phyloP scores from a whole-genome alignment of 2,888 invertebrate species.

The Eurytoma adleriae region DNA sequence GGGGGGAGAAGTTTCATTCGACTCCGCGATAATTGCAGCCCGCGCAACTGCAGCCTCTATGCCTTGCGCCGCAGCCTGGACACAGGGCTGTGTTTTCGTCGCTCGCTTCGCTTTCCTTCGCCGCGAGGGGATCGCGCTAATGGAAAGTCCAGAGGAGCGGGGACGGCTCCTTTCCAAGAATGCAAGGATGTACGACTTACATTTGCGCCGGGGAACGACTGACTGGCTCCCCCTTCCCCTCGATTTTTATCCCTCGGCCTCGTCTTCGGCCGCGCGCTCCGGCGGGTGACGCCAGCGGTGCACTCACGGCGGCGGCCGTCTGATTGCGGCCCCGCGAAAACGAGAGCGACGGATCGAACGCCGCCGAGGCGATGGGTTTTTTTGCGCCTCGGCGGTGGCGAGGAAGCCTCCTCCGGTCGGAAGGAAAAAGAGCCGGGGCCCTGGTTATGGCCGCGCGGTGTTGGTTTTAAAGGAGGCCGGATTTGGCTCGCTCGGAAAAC shows the following conservation, averaged over 20 bases:
- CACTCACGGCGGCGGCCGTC: conserved; percentile 38
- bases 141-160: conserved; percentile 31
- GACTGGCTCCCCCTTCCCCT: conserved; percentile 41
- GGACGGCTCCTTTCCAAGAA: conserved; percentile 51
- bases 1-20: conserved; percentile 55
- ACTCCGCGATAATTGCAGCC: conserved; percentile 52
- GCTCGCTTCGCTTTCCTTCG: conserved; percentile 27
- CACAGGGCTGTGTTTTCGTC: conserved; percentile 12
- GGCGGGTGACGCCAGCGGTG: conserved; percentile 44
- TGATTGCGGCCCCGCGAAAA: conserved; percentile 48
- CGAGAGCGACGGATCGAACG: conserved; percentile 10
- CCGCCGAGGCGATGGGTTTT: background rate
- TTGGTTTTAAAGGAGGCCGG: background rate
- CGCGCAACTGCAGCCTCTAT: background rate
- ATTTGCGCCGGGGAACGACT: conserved; percentile 46
- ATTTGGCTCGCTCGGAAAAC: conserved; percentile 11
- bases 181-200: conserved; percentile 45
- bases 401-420: background rate
- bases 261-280: conserved; percentile 32
- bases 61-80: conserved; percentile 4
- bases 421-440: too few relatives aligned
- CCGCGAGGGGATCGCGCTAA: conserved; percentile 8
- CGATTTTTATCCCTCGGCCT: conserved; percentile 31
- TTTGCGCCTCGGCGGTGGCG: background rate
- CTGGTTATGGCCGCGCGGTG: too few relatives aligned